Conservation (phyloP, 2,113 vertebrate genomes). For the Triplophysa dalaica region DNA sequence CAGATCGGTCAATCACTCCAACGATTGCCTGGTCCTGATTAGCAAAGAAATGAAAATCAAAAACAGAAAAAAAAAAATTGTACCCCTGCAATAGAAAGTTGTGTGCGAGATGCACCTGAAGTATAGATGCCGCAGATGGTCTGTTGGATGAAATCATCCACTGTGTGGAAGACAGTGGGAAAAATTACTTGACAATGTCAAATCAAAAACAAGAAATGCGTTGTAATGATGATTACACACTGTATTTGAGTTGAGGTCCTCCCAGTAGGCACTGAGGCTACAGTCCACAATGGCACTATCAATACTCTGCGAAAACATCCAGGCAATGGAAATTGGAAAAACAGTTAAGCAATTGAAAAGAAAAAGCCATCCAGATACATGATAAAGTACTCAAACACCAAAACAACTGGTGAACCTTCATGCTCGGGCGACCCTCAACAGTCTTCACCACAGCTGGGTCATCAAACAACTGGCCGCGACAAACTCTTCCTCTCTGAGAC, state of each 20-base stretch:
- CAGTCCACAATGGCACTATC: conserved; percentile 83
- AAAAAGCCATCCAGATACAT: background rate
- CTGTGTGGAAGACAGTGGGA: conserved; percentile 39
- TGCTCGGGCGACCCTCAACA: conserved; percentile 74
- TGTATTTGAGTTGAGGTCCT: conserved; percentile 62
- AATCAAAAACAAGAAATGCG: background rate
- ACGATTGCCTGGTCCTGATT: conserved; percentile 81
- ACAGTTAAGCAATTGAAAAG: background rate
- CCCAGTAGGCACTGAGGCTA: conserved; percentile 65
- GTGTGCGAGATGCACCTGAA: conserved; percentile 63
- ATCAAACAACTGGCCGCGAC: conserved; percentile 71
- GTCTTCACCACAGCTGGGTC: conserved; percentile 85
- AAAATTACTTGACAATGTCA: background rate
- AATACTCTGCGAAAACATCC: conserved; percentile 71
- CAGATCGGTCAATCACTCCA: conserved; percentile 75
- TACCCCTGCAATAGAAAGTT: background rate
- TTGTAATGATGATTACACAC: conserved; percentile 51
- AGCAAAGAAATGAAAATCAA: background rate
- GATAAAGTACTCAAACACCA: background rate
- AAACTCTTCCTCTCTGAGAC: conserved; percentile 52
- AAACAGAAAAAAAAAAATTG: background rate
- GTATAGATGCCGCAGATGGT: conserved; percentile 61
- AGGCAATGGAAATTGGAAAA: background rate
- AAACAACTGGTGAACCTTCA: conserved; percentile 71
- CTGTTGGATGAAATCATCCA: conserved; percentile 59